Conservation (phyloP, 1,140 invertebrate genomes). For the Pseudomyrmex concolor region DNA sequence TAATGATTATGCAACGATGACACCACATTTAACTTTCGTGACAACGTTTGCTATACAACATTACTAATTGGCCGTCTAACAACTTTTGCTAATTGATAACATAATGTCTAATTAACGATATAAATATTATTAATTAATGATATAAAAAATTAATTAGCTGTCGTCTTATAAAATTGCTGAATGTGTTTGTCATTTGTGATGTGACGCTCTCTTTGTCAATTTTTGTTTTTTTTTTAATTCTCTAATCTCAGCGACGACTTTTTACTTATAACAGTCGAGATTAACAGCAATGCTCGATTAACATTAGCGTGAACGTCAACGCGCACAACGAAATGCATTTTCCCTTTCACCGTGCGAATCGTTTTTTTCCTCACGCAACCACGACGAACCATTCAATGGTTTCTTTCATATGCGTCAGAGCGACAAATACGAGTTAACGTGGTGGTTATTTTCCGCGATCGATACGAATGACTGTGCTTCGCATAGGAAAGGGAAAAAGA, state of each 20-base stretch:
- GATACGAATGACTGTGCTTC: constrained; percentile 22
- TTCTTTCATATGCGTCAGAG: constrained; percentile 50
- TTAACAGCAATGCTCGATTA: constrained; percentile 15
- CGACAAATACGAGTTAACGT: constrained; percentile 51
- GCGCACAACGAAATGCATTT: constrained; percentile 20
- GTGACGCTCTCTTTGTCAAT: background rate
- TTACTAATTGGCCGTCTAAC: background rate
- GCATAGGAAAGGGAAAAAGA: background rate
- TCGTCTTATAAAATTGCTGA: background rate
- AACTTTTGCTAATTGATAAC: background rate
- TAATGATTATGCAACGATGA: constrained; percentile 8
- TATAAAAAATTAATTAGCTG: constrained; percentile 18
- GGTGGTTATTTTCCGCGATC: constrained; percentile 61
- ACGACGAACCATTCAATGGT: constrained; percentile 7
- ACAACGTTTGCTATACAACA: background rate
- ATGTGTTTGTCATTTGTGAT: background rate
- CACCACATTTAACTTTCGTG: constrained; percentile 7
- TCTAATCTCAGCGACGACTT: background rate
- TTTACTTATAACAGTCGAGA: background rate
- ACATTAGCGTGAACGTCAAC: background rate
- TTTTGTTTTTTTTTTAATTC: background rate
- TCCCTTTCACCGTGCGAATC: background rate
- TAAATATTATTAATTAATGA: background rate
- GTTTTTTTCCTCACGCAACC: constrained; percentile 23
- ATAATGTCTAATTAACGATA: constrained; percentile 25